Percentiles rank a stretch among this genome's conserved stretches.
phyloP scores from a whole-genome alignment of 1,140 invertebrate genomes.

The Bilobella aurantiaca region DNA sequence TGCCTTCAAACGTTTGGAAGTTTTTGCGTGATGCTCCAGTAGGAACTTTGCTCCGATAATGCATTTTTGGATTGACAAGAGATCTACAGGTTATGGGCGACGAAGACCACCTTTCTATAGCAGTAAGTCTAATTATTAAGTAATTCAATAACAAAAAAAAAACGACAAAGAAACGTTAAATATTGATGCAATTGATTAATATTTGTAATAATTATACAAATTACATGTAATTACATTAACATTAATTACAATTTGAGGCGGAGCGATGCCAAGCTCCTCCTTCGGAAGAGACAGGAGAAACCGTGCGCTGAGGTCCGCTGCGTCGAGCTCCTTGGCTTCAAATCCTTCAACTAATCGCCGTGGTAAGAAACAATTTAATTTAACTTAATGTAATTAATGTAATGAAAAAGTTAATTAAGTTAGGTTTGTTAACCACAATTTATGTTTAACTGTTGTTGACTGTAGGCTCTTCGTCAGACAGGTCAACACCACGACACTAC shows the following conservation, averaged over 20 bases:
- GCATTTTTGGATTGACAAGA: conserved; percentile 5
- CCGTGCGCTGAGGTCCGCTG: no score
- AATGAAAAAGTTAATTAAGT: neutral
- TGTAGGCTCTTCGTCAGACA: neutral
- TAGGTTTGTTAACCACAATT: neutral
- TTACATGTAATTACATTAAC: neutral
- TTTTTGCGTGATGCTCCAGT: neutral
- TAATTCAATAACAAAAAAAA: no score
- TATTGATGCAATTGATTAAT: neutral
- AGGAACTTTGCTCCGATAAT: neutral
- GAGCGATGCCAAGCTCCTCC: neutral
- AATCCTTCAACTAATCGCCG: no score
- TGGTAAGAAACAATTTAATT: no score
- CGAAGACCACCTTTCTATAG: neutral
- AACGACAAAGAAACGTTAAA: no score
- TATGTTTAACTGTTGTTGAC: neutral
- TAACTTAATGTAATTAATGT: no score
- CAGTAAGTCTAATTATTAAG: neutral
- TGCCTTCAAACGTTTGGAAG: neutral
- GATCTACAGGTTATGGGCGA: neutral
- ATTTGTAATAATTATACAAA: neutral
- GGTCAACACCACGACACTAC: neutral
- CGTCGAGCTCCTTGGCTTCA: neutral
- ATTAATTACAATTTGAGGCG: neutral
- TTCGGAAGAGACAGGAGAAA: neutral